A percentile compares a stretch with the other conserved stretches of the same genome.
phyloP scores from a whole-genome alignment of 2,888 invertebrate genomes.

The Stratiomys singularior region DNA sequence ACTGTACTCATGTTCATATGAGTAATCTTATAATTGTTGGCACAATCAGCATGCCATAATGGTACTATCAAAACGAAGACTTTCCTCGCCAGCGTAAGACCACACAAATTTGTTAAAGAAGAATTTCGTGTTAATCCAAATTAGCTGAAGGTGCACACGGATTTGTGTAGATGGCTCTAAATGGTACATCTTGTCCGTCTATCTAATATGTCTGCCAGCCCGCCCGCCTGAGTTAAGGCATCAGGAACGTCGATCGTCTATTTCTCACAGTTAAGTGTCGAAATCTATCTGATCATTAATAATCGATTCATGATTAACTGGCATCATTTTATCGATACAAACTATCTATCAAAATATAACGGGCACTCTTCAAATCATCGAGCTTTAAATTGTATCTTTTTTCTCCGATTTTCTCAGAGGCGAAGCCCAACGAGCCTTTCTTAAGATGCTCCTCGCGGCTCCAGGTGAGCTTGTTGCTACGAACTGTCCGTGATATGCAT shows the following conservation, averaged over 20 bases:
- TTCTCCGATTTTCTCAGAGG: too few species aligned
- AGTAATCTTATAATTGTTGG: neutral
- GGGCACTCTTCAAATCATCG: constrained; percentile 22
- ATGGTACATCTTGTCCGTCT: neutral
- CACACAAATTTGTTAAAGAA: constrained; percentile 15
- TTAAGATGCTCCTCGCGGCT: too few species aligned
- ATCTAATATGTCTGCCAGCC: neutral
- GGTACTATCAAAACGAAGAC: neutral
- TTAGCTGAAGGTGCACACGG: neutral
- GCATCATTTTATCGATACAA: constrained; percentile 20
- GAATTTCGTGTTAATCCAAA: neutral
- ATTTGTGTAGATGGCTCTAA: neutral
- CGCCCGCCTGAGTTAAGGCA: neutral
- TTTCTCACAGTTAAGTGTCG: constrained; percentile 41
- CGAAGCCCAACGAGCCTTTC: too few species aligned
- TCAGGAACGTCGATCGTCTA: constrained; percentile 10
- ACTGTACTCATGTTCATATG: neutral
- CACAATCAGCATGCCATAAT: neutral
- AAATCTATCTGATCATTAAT: constrained; percentile 37
- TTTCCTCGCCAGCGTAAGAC: constrained; percentile 2
- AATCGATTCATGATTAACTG: constrained; percentile 42
- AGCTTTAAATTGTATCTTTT: neutral
- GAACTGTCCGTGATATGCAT: too few species aligned
- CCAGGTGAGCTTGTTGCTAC: too few species aligned
- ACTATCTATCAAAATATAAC: constrained; percentile 37